Base-by-base conservation (phyloP, 2,797 vertebrate genomes). In the Syngnathus rostellatus region DNA sequence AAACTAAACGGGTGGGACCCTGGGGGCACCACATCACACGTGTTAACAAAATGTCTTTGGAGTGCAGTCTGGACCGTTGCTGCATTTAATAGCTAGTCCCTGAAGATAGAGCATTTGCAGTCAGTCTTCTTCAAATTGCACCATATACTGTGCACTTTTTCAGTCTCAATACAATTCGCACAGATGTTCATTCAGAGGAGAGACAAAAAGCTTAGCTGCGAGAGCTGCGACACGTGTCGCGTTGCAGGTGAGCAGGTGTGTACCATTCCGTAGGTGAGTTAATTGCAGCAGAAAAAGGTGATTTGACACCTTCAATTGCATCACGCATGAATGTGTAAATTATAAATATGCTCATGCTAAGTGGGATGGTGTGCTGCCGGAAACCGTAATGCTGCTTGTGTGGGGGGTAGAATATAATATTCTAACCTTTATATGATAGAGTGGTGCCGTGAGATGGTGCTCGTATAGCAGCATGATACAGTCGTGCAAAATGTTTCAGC, bases 81-180 rank as follows among this genome's bases (percentile, higher is more conserved):
- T 5, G 57, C 67, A 77, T 82, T 79, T 76, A 80, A 82, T 79
- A 77, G 76, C 72, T 76, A 78, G 77, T 77, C 65, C 72, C 71
- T 64, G 67, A 72, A 73, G 75, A 81, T 23, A 17, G 67, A 71
- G 57, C 62, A 64, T 67, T 77, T 71, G 67, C 64, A 76, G 74
- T 73, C 66, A 11, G 74, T 74, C 74, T 67, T 67, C 68, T 68
- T 76, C 55, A 70, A 73, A 81, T 64, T 67, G 62, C 37, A 57
- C 45, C 66, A 62, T 65, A 70, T 31, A 64, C 48, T 62, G 14
- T 12, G 12, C 9, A 62, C 19, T 25, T 45, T 45, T 23, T 23
- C 23, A 63, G 64, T 73, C 68, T 75, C 73, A 72, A 71, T 38
- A 19, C 57, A 65, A 74, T 70, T 63, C 67, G 64, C 67, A 76